A percentile compares a stretch with the other conserved stretches of the same genome.
These are phyloP conservation scores for Syngnathoides biaculeatus DNA, from an alignment of 2,113 vertebrate genomes.

Conservation along the genomic window DNA sequence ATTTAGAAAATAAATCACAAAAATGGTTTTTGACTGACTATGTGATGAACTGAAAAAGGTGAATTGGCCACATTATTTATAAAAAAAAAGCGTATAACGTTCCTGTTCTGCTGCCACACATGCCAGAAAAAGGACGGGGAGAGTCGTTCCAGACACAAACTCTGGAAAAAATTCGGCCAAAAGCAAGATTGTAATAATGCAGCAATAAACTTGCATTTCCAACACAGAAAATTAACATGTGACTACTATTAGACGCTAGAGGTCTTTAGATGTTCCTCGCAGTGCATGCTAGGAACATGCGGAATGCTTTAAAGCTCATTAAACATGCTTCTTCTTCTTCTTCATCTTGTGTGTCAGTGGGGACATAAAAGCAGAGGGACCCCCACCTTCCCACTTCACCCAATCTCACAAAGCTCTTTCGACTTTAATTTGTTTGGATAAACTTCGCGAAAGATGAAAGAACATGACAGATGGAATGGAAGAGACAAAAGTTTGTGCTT, in stretches of 20 bases:
- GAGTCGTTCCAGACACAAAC: no score
- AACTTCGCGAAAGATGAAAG: conserved; percentile 56
- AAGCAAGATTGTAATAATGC: background rate
- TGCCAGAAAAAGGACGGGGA: no score
- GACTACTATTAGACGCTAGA: conserved; percentile 57
- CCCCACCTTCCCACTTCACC: conserved; percentile 22
- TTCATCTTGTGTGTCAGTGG: conserved; percentile 30
- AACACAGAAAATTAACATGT: background rate
- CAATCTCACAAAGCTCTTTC: conserved; percentile 54
- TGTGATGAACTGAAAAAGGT: no score
- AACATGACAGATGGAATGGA: conserved; percentile 18
- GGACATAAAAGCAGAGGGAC: conserved; percentile 50
- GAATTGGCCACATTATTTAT: no score
- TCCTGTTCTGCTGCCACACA: no score
- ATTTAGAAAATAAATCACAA: no score
- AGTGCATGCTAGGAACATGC: conserved; percentile 43
- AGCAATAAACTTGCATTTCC: background rate
- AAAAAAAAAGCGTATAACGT: no score
- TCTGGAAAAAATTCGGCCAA: background rate
- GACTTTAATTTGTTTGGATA: conserved; percentile 72
- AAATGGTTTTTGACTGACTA: no score
- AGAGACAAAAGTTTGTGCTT: conserved; percentile 33
- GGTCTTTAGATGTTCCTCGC: conserved; percentile 57
- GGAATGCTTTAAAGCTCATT: conserved; percentile 62
- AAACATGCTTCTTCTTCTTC: conserved; percentile 41